Evolutionary conservation across 2,888 invertebrate genomes (phyloP).

Genomic region (Drosophila stalkeri): DNA sequence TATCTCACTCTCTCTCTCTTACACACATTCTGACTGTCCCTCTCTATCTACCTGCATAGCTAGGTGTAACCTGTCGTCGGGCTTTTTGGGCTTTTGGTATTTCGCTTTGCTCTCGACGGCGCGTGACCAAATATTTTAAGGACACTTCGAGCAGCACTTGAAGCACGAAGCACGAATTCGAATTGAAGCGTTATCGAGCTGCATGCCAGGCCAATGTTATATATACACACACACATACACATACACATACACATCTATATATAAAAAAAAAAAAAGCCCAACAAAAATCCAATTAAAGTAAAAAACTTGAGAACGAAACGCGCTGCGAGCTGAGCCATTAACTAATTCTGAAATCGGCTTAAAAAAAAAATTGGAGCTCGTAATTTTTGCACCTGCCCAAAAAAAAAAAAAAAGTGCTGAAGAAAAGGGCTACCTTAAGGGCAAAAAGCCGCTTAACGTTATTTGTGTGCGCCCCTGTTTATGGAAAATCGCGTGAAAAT

Average conservation of each 20-base stretch:
- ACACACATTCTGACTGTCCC: background rate
- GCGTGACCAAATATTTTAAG: constrained; percentile 80
- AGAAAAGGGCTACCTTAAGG: constrained; percentile 49
- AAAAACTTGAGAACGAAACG: constrained; percentile 29
- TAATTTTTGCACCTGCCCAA: constrained; percentile 66
- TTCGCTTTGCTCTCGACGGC: constrained; percentile 48
- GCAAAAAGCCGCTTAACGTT: constrained; percentile 51
- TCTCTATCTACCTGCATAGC: constrained; percentile 44
- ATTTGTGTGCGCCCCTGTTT: background rate
- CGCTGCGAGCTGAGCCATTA: constrained; percentile 65
- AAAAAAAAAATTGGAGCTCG: constrained; percentile 47
- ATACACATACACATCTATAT: background rate
- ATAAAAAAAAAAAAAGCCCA: background rate
- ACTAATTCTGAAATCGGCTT: constrained; percentile 76
- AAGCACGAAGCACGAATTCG: constrained; percentile 64
- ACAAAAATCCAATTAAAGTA: constrained; percentile 74
- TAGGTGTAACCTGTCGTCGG: constrained; percentile 34
- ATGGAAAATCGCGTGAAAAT: constrained; percentile 20
- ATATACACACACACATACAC: background rate
- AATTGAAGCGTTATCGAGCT: constrained; percentile 62
- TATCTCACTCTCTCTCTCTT: too few species aligned
- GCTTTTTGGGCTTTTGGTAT: constrained; percentile 32
- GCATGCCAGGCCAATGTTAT: constrained; percentile 39
- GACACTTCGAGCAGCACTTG: constrained; percentile 38
- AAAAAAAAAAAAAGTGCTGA: background rate